Percentiles rank a stretch among this genome's conserved stretches.
Conservation (phyloP, 2,113 vertebrate species). For the Hydropotes inermis region DNA sequence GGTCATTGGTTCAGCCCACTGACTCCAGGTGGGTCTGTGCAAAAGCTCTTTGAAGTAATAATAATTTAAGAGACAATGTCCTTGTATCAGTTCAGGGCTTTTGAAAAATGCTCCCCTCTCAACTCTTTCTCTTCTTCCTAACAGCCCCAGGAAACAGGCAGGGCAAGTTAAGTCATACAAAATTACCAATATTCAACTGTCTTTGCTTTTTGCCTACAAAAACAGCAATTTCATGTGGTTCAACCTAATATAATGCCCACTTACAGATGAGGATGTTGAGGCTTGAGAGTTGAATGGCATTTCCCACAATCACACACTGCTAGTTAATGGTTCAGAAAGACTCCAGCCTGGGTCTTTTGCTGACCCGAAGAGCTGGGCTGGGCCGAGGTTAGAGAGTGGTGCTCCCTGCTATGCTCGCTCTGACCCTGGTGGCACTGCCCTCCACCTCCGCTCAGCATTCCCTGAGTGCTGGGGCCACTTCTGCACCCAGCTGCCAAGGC, state of each 20-base stretch:
- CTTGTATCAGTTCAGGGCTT: conserved; percentile 18
- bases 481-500: conserved; percentile 57
- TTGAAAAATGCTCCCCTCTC: conserved; percentile 16
- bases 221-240: conserved; percentile 17
- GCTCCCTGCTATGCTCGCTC: background rate
- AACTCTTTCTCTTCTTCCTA: background rate
- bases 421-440: background rate
- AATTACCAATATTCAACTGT: conserved; percentile 8
- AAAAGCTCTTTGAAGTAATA: conserved; percentile 40
- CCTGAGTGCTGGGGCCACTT: conserved; percentile 57
- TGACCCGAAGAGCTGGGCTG: background rate
- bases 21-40: conserved; percentile 19
- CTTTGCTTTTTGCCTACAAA: background rate
- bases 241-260: background rate
- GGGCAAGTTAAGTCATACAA: background rate
- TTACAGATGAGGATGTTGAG: conserved; percentile 56
- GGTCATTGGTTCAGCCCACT: conserved; percentile 47
- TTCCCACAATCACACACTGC: background rate
- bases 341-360: background rate
- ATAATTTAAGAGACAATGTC: background rate
- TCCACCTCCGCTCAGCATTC: background rate
- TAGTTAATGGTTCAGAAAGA: background rate
- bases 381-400: background rate
- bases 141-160: background rate
- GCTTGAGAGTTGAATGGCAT: background rate